phyloP scores from a whole-genome alignment of 2,888 invertebrate species.

The Megamerina dolium region DNA sequence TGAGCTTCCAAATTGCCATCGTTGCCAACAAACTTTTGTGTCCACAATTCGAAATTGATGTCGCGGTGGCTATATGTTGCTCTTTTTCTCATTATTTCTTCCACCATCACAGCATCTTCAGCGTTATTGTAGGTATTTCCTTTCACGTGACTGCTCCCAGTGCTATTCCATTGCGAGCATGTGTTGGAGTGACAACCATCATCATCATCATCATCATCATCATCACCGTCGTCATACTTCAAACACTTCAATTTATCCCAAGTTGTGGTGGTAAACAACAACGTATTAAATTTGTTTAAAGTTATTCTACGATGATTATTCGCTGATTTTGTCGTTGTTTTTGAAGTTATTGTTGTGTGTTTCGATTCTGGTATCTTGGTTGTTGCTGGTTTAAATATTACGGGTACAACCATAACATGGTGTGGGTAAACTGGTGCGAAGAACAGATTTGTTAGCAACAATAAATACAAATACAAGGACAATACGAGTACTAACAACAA shows the following conservation, averaged over 20 bases:
- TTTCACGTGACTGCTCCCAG: no score
- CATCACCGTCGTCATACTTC: no score
- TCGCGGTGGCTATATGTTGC: slow-evolving; percentile 30
- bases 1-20: slow-evolving; percentile 41
- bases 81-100: no score
- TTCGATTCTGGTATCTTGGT: slow-evolving; percentile 10
- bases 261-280: slow-evolving; percentile 6
- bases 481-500: no score
- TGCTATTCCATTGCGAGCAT: neutral
- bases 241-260: neutral
- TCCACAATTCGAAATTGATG: slow-evolving; percentile 45
- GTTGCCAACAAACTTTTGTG: slow-evolving; percentile 45
- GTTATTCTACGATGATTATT: slow-evolving; percentile 12
- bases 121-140: no score
- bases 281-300: slow-evolving; percentile 10
- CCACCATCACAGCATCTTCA: neutral
- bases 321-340: slow-evolving; percentile 11
- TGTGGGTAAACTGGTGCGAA: slow-evolving; percentile 46
- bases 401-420: slow-evolving; percentile 42
- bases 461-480: no score
- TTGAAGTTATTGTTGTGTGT: slow-evolving; percentile 11
- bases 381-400: slow-evolving; percentile 14
- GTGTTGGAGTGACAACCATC: neutral
- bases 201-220: slow-evolving; percentile 6
- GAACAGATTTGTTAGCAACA: no score